phyloP scores from a whole-genome alignment of 1,140 invertebrate genomes.

The Eriosoma lanigerum region DNA sequence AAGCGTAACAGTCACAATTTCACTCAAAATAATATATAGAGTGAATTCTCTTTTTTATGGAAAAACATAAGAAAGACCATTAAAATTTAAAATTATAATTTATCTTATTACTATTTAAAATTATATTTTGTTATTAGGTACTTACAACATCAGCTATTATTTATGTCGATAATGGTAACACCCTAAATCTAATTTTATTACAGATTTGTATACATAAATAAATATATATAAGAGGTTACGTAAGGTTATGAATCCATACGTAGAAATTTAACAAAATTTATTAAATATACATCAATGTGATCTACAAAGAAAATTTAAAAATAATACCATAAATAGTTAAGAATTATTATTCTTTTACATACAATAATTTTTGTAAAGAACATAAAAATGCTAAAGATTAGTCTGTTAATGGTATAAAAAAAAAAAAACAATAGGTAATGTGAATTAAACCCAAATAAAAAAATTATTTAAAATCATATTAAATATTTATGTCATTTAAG shows the following conservation, averaged over 20 bases:
- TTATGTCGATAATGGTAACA: conserved; percentile 49
- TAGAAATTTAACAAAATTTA: conserved; percentile 34
- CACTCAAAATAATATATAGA: conserved; percentile 28
- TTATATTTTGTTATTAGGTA: conserved; percentile 30
- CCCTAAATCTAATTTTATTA: conserved; percentile 42
- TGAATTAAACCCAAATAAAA: conserved; percentile 27
- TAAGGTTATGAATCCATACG: conserved; percentile 16
- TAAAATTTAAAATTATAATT: background rate
- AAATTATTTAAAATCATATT: conserved; percentile 4
- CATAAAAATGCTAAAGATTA: conserved; percentile 20
- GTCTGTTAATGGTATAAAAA: conserved; percentile 33
- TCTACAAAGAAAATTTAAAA: conserved; percentile 36
- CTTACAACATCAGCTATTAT: conserved; percentile 30
- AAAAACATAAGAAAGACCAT: conserved; percentile 23
- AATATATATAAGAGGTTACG: conserved; percentile 11
- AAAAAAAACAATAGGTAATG: conserved; percentile 35
- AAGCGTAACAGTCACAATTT: conserved; percentile 49
- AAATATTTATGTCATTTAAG: conserved; percentile 18
- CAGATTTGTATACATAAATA: conserved; percentile 27
- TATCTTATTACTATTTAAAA: conserved; percentile 31
- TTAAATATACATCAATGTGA: conserved; percentile 28
- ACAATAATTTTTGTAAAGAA: conserved; percentile 21
- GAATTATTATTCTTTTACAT: conserved; percentile 23
- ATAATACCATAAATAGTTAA: conserved; percentile 23
- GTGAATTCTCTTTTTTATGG: conserved; percentile 28